Evolutionary conservation across 2,797 vertebrate genomes (phyloP).

Genomic region (Pelobates cultripes): DNA sequence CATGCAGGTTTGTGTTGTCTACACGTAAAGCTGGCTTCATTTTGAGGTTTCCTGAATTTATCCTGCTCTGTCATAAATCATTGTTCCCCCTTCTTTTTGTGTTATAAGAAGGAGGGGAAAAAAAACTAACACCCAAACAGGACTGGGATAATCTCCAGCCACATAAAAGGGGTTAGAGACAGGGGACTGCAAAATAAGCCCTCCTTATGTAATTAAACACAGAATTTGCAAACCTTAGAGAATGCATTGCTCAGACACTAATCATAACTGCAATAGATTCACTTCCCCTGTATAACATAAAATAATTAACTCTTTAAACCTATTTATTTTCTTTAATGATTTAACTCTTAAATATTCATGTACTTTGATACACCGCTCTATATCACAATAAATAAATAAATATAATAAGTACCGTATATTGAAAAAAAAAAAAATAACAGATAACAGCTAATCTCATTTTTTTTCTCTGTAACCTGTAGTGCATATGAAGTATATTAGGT

Average conservation of each 20-base stretch:
- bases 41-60: conserved; percentile 58
- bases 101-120: too few species aligned
- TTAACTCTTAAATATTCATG: too few species aligned
- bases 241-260: conserved; percentile 18
- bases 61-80: conserved; percentile 60
- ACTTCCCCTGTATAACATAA: conserved; percentile 9
- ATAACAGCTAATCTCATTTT: too few species aligned
- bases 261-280: conserved; percentile 16
- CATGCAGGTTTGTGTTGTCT: conserved; percentile 54
- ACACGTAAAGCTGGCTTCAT: conserved; percentile 55
- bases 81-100: conserved; percentile 52
- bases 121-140: conserved; percentile 59
- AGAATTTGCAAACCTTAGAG: not conserved
- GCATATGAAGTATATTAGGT: too few species aligned
- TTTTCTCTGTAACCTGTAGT: too few species aligned
- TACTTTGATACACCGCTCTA: too few species aligned
- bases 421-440: too few species aligned
- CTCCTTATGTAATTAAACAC: conserved; percentile 60
- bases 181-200: conserved; percentile 33
- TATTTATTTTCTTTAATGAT: too few species aligned
- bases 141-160: conserved; percentile 61
- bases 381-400: too few species aligned
- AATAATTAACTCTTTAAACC: too few species aligned
- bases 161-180: conserved; percentile 59
- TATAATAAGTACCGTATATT: too few species aligned